These are phyloP conservation scores for Alosa sapidissima DNA, from an alignment of 2,797 vertebrate species.

Conservation along the genomic window DNA sequence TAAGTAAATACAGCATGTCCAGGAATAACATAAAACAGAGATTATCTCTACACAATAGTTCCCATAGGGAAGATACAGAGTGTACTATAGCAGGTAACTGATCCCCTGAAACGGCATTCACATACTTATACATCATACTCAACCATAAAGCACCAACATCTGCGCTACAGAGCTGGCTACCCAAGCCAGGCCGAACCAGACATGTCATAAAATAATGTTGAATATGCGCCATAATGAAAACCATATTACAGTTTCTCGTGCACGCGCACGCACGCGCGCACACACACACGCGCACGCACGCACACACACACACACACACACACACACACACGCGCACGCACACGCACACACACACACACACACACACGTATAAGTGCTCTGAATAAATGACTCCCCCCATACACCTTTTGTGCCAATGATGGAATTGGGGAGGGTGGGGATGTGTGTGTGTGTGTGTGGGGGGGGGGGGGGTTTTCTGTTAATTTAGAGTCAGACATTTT, in stretches of 20 bases:
- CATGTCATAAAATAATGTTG: constrained; percentile 58
- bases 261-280: background rate
- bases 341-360: background rate
- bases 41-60: background rate
- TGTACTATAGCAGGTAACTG: constrained; percentile 31
- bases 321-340: no score
- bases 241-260: constrained; percentile 50
- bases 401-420: constrained; percentile 42
- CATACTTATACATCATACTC: constrained; percentile 47
- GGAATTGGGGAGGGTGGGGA: constrained; percentile 42
- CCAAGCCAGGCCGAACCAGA: constrained; percentile 23
- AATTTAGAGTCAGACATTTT: constrained; percentile 42
- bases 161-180: constrained; percentile 50
- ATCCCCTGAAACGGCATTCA: constrained; percentile 54
- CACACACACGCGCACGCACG: no score
- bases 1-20: background rate
- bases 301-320: background rate
- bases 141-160: constrained; percentile 61
- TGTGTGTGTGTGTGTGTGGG: background rate
- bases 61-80: background rate
- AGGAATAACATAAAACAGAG: background rate
- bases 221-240: constrained; percentile 64
- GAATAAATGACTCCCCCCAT: constrained; percentile 15
- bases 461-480: constrained; percentile 35
- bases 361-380: background rate